Evolutionary conservation across 2,113 vertebrate genomes (phyloP).

Genomic region (Peucedramus taeniatus): DNA sequence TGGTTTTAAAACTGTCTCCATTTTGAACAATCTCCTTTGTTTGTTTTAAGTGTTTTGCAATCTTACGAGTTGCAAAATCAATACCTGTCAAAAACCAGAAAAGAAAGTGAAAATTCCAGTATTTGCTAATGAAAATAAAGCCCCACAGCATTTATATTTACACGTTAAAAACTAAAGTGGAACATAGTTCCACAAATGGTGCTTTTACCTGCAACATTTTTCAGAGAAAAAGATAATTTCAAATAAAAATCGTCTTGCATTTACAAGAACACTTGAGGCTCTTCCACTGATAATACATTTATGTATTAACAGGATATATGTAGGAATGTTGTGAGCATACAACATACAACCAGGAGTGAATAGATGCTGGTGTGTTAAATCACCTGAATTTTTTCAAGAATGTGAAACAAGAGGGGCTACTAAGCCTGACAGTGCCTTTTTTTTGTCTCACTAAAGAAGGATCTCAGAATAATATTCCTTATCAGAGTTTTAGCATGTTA

Average conservation of each 20-base stretch:
- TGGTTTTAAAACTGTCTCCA: constrained; percentile 87
- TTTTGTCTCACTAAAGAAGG: neutral
- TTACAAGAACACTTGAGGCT: neutral
- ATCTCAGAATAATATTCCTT: neutral
- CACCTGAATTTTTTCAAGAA: neutral
- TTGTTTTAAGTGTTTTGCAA: constrained; percentile 84
- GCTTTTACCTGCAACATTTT: neutral
- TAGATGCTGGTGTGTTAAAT: neutral
- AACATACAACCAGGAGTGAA: neutral
- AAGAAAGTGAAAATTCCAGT: neutral
- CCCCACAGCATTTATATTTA: neutral
- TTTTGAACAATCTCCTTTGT: constrained; percentile 89
- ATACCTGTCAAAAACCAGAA: constrained; percentile 77
- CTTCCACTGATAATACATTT: neutral
- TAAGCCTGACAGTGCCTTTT: neutral
- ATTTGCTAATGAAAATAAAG: neutral
- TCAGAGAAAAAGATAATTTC: neutral
- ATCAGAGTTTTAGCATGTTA: neutral
- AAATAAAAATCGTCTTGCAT: neutral
- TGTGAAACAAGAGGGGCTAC: neutral
- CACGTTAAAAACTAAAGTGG: neutral
- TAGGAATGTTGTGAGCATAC: neutral
- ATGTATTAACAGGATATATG: neutral
- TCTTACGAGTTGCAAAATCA: constrained; percentile 94
- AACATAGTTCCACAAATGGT: neutral